Evolutionary conservation across 1,140 invertebrate species (phyloP).

Genomic region (Ceratosolen solmsi): DNA sequence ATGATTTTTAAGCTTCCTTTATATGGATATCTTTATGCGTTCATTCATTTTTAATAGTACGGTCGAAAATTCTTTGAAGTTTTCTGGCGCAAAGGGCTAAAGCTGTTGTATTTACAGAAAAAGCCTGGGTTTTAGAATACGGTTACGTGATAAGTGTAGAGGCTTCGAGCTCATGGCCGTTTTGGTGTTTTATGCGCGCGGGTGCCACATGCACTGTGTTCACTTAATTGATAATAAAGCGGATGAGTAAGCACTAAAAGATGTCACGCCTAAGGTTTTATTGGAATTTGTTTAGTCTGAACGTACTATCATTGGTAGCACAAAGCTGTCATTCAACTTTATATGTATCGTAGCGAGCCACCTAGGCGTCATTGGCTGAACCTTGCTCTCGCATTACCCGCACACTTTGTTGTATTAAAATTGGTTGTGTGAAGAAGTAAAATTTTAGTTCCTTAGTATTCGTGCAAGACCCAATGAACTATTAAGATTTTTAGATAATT

Average conservation of each 20-base stretch:
- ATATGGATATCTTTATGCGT: too few relatives aligned
- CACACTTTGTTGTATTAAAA: too few relatives aligned
- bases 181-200: background rate
- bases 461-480: too few relatives aligned
- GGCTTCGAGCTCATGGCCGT: background rate
- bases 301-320: background rate
- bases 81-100: background rate
- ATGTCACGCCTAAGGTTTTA: conserved; percentile 26
- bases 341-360: background rate
- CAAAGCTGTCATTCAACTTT: background rate
- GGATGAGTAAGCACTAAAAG: conserved; percentile 27
- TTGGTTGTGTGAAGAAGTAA: too few relatives aligned
- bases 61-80: background rate
- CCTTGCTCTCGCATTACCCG: background rate
- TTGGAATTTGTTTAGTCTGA: conserved; percentile 39
- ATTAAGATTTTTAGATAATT: too few relatives aligned
- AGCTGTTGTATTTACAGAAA: conserved; percentile 30
- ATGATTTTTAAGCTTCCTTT: background rate
- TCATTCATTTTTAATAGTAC: conserved; percentile 13
- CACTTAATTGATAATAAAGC: conserved; percentile 47
- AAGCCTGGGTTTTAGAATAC: background rate
- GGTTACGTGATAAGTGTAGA: conserved; percentile 19
- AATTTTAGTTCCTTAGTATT: too few relatives aligned
- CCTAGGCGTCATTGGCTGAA: background rate
- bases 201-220: background rate